Percentiles rank a stretch among this genome's conserved stretches.
Conservation (phyloP, 2,888 invertebrate genomes). For the Lasioglossum marginatum region DNA sequence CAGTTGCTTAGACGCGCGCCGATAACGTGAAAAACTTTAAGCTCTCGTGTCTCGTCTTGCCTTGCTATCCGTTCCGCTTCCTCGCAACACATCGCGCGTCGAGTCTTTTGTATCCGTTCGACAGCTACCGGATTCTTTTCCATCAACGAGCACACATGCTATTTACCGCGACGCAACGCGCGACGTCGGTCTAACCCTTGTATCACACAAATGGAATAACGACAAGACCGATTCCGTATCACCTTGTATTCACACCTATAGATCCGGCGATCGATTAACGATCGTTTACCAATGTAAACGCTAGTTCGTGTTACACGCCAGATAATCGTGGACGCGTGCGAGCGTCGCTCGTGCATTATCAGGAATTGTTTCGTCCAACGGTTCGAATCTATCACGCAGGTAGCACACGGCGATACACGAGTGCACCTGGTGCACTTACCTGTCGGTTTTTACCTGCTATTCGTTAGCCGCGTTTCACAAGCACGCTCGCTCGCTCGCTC, state of each 20-base stretch:
- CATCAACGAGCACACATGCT: background rate
- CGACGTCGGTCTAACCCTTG: background rate
- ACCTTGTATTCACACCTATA: background rate
- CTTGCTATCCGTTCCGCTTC: slow-evolving; percentile 45
- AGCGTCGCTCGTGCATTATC: slow-evolving; percentile 18
- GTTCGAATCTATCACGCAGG: slow-evolving; percentile 12
- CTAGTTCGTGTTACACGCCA: slow-evolving; percentile 5
- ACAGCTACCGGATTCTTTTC: background rate
- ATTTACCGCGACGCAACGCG: background rate
- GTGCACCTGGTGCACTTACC: slow-evolving; percentile 59
- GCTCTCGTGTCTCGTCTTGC: slow-evolving; percentile 60
- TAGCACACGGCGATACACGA: slow-evolving; percentile 37
- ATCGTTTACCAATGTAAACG: slow-evolving; percentile 6
- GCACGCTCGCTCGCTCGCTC: background rate
- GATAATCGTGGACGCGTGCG: slow-evolving; percentile 2
- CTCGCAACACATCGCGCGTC: slow-evolving; percentile 53
- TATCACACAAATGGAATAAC: background rate
- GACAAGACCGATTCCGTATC: background rate
- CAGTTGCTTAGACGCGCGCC: slow-evolving; percentile 82
- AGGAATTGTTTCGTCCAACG: slow-evolving; percentile 16
- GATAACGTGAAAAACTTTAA: slow-evolving; percentile 78
- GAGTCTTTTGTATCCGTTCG: background rate
- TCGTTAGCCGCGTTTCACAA: slow-evolving; percentile 33
- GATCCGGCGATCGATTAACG: background rate
- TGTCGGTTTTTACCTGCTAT: slow-evolving; percentile 50